These are phyloP conservation scores for Pyrgilauda ruficollis DNA, from an alignment of 2,113 vertebrate species.

Conservation along the genomic window DNA sequence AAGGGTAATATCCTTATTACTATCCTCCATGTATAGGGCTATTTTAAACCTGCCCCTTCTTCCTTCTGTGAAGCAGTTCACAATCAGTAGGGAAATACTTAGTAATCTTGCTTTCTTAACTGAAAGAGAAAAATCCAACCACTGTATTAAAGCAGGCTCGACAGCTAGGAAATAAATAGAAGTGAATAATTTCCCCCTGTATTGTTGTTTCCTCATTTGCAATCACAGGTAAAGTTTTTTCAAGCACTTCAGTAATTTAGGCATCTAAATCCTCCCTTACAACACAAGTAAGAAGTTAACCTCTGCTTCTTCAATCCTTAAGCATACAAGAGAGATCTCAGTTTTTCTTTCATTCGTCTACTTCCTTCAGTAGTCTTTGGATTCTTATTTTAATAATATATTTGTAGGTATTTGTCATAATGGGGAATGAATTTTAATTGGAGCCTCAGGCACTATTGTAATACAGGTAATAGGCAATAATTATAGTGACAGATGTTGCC, in stretches of 20 bases:
- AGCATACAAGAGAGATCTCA: background rate
- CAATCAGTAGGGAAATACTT: background rate
- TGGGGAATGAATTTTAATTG: background rate
- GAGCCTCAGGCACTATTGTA: background rate
- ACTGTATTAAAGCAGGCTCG: background rate
- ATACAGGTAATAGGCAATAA: background rate
- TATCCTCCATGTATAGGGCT: accelerated
- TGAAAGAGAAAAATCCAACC: background rate
- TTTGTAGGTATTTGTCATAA: background rate
- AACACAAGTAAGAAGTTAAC: background rate
- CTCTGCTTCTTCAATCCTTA: background rate
- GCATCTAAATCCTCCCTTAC: background rate
- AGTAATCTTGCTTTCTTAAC: background rate
- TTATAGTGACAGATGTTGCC: background rate
- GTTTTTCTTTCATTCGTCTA: background rate
- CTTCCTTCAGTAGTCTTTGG: background rate
- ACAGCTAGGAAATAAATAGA: background rate
- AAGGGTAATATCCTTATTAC: background rate
- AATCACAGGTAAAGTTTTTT: background rate
- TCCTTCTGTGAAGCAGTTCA: background rate
- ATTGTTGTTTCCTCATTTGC: background rate
- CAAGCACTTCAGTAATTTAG: background rate
- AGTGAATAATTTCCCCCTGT: background rate
- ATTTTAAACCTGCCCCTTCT: background rate
- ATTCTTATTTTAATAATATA: background rate